A percentile compares a stretch with the other conserved stretches of the same genome.
Evolutionary conservation across 2,113 vertebrate genomes (phyloP).

Genomic region (Marmota flaviventris): DNA sequence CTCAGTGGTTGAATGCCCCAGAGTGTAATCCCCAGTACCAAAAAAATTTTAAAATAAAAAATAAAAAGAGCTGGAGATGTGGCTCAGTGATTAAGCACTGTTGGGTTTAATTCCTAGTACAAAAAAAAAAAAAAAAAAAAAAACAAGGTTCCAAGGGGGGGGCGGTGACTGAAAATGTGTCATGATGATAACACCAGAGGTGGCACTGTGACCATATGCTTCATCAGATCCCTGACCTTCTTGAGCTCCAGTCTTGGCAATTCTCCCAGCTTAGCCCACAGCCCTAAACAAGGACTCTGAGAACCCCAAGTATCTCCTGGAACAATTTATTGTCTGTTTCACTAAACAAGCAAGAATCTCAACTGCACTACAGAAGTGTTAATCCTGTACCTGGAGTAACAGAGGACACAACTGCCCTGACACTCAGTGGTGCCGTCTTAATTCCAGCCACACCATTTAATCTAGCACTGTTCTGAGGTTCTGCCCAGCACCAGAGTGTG

Average conservation of each 20-base stretch:
- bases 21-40: too few species aligned
- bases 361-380: background rate
- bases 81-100: too few species aligned
- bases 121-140: too few species aligned
- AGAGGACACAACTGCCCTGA: fast-evolving
- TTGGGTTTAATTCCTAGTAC: too few species aligned
- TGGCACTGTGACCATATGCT: too few species aligned
- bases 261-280: too few species aligned
- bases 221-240: fast-evolving
- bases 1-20: too few species aligned
- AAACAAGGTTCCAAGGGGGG: background rate
- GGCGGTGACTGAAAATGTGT: fast-evolving
- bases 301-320: background rate
- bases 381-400: fast-evolving
- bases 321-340: background rate
- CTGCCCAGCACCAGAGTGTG: fast-evolving
- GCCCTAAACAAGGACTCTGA: background rate
- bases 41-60: too few species aligned
- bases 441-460: background rate
- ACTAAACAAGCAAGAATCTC: background rate
- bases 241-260: background rate
- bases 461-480: too few species aligned
- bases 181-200: fast-evolving
- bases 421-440: background rate
- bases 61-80: too few species aligned